phyloP scores from a whole-genome alignment of 2,113 vertebrate species.

The Rhynchomys soricoides region DNA sequence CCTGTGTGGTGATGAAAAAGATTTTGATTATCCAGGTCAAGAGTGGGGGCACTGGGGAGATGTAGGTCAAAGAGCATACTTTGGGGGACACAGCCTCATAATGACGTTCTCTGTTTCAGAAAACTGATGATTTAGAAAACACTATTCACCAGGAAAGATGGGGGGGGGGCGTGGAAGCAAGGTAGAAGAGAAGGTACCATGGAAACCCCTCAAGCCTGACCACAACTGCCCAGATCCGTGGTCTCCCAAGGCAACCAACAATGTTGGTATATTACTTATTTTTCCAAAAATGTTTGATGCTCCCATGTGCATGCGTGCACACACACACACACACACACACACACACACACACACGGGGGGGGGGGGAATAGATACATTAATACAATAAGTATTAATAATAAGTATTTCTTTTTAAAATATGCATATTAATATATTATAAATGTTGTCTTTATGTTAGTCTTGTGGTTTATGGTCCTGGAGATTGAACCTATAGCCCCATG shows the following conservation, averaged over 20 bases:
- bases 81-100: not conserved
- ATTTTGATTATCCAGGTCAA: not conserved
- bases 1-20: not conserved
- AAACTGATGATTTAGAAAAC: not conserved
- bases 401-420: not conserved
- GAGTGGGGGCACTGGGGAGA: not conserved
- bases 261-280: not conserved
- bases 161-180: not conserved
- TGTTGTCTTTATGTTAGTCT: too few species aligned
- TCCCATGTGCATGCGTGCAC: not conserved
- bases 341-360: not conserved
- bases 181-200: too few species aligned
- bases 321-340: not conserved
- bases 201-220: not conserved
- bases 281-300: not conserved
- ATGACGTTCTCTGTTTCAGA: not conserved
- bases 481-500: not conserved
- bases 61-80: not conserved
- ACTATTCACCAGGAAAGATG: not conserved
- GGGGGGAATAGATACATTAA: not conserved
- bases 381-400: not conserved
- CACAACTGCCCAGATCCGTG: not conserved
- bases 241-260: not conserved
- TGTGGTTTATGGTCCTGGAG: not conserved
- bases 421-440: not conserved